Evolutionary conservation across 1,140 invertebrate genomes (phyloP).

Genomic region (Zaprionus gabonicus): DNA sequence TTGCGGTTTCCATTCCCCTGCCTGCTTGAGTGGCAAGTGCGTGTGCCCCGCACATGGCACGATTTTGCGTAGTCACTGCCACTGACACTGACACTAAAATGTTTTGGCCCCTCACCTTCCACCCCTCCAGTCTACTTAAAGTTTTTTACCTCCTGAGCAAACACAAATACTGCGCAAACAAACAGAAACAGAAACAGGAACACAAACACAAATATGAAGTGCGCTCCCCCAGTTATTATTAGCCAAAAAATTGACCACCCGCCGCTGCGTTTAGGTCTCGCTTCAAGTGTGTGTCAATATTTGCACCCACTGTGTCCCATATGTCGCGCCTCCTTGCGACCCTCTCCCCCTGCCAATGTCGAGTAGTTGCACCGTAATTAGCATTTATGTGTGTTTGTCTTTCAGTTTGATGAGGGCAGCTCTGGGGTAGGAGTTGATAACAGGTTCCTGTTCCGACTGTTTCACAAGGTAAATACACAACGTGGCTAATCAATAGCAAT

Average conservation of each 20-base stretch:
- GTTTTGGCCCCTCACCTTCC: constrained; percentile 26
- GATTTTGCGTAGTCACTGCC: constrained; percentile 50
- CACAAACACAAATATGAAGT: constrained; percentile 20
- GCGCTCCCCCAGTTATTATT: constrained; percentile 59
- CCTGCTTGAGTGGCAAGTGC: constrained; percentile 46
- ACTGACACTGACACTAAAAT: constrained; percentile 46
- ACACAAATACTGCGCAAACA: constrained; percentile 3
- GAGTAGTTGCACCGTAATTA: constrained; percentile 70
- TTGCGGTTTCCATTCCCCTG: constrained; percentile 57
- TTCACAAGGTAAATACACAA: constrained; percentile 17
- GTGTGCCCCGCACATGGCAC: constrained; percentile 64
- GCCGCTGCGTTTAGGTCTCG: constrained; percentile 24
- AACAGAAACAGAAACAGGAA: constrained; percentile 51
- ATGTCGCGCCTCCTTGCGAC: constrained; percentile 51
- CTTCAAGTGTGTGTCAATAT: constrained; percentile 65
- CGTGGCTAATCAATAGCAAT: constrained; percentile 16
- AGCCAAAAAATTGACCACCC: constrained; percentile 67
- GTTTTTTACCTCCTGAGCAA: constrained; percentile 50
- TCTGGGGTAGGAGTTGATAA: constrained; percentile 40
- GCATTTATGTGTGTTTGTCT: constrained; percentile 76
- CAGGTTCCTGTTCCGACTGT: constrained; percentile 19
- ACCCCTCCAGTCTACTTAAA: constrained; percentile 2
- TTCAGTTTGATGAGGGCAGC: constrained; percentile 18
- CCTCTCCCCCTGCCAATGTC: constrained; percentile 6
- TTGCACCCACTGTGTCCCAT: constrained; percentile 66